Evolutionary conservation across 2,888 invertebrate species (phyloP).

Genomic region (Drosophila mayaguana): DNA sequence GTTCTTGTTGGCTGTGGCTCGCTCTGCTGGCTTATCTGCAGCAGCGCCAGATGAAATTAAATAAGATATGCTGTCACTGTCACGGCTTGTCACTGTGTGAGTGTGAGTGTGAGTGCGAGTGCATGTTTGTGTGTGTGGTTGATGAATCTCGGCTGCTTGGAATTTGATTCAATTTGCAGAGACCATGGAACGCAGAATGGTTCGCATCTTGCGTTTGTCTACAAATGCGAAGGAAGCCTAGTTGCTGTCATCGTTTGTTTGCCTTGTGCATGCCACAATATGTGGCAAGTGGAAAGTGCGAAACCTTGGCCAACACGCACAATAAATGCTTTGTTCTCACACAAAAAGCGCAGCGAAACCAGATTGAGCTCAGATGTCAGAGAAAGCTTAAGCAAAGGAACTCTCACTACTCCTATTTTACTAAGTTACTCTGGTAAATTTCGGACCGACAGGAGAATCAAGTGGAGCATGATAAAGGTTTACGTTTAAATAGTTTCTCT

Average conservation of each 20-base stretch:
- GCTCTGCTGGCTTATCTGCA: slow-evolving; percentile 42
- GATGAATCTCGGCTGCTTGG: slow-evolving; percentile 57
- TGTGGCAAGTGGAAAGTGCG: slow-evolving; percentile 19
- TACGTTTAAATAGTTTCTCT: background rate
- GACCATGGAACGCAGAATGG: slow-evolving; percentile 22
- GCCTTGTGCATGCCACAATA: slow-evolving; percentile 35
- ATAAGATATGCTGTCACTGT: slow-evolving; percentile 75
- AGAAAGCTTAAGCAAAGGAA: background rate
- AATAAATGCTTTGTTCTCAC: slow-evolving; percentile 15
- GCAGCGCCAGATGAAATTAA: slow-evolving; percentile 63
- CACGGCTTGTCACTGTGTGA: slow-evolving; percentile 34
- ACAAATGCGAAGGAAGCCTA: slow-evolving; percentile 35
- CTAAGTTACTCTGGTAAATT: background rate
- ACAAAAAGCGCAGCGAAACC: slow-evolving; percentile 9
- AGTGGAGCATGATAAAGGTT: background rate
- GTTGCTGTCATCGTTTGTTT: slow-evolving; percentile 42
- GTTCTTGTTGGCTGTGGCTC: slow-evolving; percentile 16
- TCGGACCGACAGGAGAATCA: background rate
- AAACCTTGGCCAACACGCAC: slow-evolving; percentile 3
- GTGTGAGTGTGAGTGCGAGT: slow-evolving; percentile 22
- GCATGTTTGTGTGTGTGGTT: slow-evolving; percentile 32
- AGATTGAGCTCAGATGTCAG: slow-evolving; percentile 3
- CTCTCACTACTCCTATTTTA: background rate
- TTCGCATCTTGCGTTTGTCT: slow-evolving; percentile 44
- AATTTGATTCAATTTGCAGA: slow-evolving; percentile 73